phyloP scores from a whole-genome alignment of 2,797 vertebrate genomes.

The Geotria australis region DNA sequence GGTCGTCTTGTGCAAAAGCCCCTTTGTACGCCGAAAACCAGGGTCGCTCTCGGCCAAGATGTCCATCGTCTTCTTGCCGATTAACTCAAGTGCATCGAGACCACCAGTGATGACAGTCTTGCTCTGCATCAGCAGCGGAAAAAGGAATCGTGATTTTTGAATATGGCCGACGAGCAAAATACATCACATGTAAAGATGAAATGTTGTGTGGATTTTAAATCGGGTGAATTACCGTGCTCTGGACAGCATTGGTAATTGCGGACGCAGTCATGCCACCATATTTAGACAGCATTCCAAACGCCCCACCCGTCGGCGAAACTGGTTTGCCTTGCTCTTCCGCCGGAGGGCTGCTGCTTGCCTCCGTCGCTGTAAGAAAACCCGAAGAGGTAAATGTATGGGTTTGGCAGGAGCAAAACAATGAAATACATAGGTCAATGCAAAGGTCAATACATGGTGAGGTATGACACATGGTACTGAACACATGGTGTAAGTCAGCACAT shows the following conservation, averaged over 20 bases:
- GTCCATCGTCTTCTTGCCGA: conserved; percentile 93
- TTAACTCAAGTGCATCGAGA: conserved; percentile 81
- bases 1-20: conserved; percentile 57
- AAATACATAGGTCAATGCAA: too few species aligned
- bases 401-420: too few species aligned
- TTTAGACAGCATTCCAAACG: conserved; percentile 38
- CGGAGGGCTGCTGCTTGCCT: not conserved
- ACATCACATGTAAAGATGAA: not conserved
- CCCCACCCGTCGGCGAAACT: conserved; percentile 15
- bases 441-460: too few species aligned
- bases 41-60: conserved; percentile 88
- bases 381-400: too few species aligned
- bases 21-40: conserved; percentile 85
- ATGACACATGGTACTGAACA: too few species aligned
- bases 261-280: conserved; percentile 9
- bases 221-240: conserved; percentile 31
- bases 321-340: not conserved
- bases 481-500: too few species aligned
- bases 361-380: too few species aligned
- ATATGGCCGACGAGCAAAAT: not conserved
- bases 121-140: conserved; percentile 20
- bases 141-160: not conserved
- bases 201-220: not conserved
- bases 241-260: conserved; percentile 45
- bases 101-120: conserved; percentile 74